Evolutionary conservation across 2,888 invertebrate species (phyloP), one percentile per base, ranked within the genome.

Genomic region (Drosophila fulvimacula): DNA sequence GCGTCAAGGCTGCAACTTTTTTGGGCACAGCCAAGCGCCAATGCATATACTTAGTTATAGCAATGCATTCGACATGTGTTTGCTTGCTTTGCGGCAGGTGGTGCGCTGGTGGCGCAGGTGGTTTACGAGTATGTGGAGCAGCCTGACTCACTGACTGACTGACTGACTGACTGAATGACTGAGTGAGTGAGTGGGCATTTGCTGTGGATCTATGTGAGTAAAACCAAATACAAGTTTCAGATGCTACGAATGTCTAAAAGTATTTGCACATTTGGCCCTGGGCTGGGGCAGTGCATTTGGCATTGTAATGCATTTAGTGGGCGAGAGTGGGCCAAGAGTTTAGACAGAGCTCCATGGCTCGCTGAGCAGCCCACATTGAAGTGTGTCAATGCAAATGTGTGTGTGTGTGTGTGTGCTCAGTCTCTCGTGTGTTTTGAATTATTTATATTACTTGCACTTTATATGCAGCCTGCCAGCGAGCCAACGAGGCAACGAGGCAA

Each of bases 401-500:
- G 52, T 42, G 51, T 66, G 69, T 69, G 73, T 69, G 65, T 34
- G 69, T 48, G 21, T 48, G 59, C 56, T 59, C 63, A 63, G 67
- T 73, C 73, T 74, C 72, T 75, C 48, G 77, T 70, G 66, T 81
- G 82, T 69, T 82, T 86, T 85, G 85, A 85, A 85, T 85, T 85
- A 85, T 85, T 85, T 85, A 85, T 86, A 85, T 67, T 82, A 82
- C 88, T 82, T 89, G 73, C 86, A 85, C 87, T 89, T 72, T 88
- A 76, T 77, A 82, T 88, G 88, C 77, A 83, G 59, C 46, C 48
- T 21, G 49, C 30, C 24, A 4, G 49, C 41, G 19, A 4, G 27
- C n/a, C n/a, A n/a, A n/a, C 63, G 30, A 52, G 52, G 36, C 52
- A 52, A 36, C 52, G 52, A 52, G 52, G 24, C 52, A 52, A 36